A percentile compares a stretch with the other conserved stretches of the same genome.
Conservation (phyloP, 2,888 invertebrate species). For the Ochropleura plecta region DNA sequence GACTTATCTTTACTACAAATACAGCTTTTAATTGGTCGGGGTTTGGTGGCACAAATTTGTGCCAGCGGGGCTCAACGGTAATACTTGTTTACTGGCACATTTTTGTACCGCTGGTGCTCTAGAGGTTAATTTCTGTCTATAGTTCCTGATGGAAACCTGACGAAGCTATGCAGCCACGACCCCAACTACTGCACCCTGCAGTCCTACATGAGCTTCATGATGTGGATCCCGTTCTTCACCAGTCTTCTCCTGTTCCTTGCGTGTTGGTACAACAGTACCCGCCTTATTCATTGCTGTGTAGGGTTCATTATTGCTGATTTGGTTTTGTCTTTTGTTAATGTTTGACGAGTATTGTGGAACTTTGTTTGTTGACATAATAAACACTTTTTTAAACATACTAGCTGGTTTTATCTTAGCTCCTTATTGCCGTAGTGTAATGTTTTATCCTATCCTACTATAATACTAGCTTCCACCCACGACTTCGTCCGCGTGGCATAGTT, state of each 20-base stretch:
- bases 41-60: no score
- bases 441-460: no score
- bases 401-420: no score
- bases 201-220: not conserved
- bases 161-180: not conserved
- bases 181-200: not conserved
- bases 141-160: not conserved
- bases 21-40: no score
- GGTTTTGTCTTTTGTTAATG: not conserved
- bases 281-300: slow-evolving; percentile 32
- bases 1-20: no score
- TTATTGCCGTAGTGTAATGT: no score
- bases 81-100: no score
- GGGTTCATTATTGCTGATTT: slow-evolving; percentile 25
- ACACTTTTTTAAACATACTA: no score
- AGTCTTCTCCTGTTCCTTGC: slow-evolving; percentile 27
- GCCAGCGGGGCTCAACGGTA: no score
- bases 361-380: not conserved
- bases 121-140: not conserved
- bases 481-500: no score
- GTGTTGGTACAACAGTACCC: slow-evolving; percentile 17
- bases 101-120: no score
- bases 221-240: slow-evolving; percentile 35
- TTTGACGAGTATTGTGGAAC: not conserved
- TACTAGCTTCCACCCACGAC: no score